These are phyloP conservation scores for Proisotoma minuta DNA, from an alignment of 2,888 invertebrate species.

Conservation along the genomic window DNA sequence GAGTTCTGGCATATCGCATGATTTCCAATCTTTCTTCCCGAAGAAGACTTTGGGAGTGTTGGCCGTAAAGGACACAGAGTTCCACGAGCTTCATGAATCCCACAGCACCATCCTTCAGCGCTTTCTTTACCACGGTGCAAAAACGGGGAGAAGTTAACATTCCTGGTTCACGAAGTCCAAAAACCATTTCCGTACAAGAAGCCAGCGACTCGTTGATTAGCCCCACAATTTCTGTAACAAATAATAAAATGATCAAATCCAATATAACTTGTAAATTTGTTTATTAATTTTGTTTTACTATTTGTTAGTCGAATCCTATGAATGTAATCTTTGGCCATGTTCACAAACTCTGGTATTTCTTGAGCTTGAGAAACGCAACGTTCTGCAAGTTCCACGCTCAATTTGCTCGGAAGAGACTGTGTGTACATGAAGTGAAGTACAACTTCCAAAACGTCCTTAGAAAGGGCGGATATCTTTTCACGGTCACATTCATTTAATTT, in stretches of 20 bases:
- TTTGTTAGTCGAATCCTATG: conserved; percentile 62
- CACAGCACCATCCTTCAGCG: conserved; percentile 60
- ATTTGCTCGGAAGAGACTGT: conserved; percentile 60
- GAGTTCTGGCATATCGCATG: conserved; percentile 62
- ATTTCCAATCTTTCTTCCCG: conserved; percentile 64
- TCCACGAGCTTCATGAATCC: conserved; percentile 56
- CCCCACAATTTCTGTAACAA: conserved; percentile 59
- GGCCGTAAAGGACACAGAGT: conserved; percentile 63
- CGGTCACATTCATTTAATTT: conserved; percentile 33
- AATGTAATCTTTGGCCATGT: conserved; percentile 60
- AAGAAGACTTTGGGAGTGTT: conserved; percentile 60
- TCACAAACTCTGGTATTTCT: conserved; percentile 57
- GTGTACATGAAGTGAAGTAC: conserved; percentile 63
- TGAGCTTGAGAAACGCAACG: conserved; percentile 55
- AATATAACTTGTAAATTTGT: not conserved
- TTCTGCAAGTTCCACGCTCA: conserved; percentile 59
- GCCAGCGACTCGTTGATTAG: conserved; percentile 63
- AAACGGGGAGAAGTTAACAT: conserved; percentile 57
- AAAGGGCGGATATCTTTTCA: conserved; percentile 54
- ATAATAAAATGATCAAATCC: conserved; percentile 12
- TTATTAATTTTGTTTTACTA: conserved; percentile 53
- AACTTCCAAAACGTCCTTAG: conserved; percentile 60
- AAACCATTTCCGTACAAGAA: conserved; percentile 53
- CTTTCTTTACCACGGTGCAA: conserved; percentile 61
- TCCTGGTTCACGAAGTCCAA: conserved; percentile 38